Evolutionary conservation across 2,888 invertebrate genomes (phyloP), one percentile per base, ranked within the genome.

Genomic region (Drosophila emarginata): DNA sequence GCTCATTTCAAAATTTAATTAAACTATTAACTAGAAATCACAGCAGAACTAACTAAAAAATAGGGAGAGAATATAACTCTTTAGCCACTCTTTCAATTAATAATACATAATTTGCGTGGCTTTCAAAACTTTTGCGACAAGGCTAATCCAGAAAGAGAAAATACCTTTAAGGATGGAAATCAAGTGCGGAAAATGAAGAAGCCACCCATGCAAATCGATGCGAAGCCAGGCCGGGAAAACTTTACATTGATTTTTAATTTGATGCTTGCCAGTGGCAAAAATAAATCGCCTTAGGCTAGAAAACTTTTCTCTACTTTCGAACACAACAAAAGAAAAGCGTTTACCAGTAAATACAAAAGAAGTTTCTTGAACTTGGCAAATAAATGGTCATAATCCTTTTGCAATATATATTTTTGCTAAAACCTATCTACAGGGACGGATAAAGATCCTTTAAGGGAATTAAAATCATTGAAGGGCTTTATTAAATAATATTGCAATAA

Each of bases 211-310:
- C 45, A 37, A 59, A 57, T 59, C 54, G 58, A 61, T 32, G 9
- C 15, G 18, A 15, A 71, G 61, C 56, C 64, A 52, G 45, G 66
- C 50, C 62, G 21, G 21, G 61, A 67, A 87, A 87, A 77, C 84
- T 87, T 84, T 74, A 32, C 82, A 87, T 82, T 87, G 88, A 85
- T 85, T 87, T 45, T 84, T 69, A 79, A 82, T 87, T 85, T 77
- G 45, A 79, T 77, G 9, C 83, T 79, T 75, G 77, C 71, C 53
- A 32, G 6, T 32, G 18, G 72, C 58, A 40, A 57, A 52, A 67
- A 57, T 71, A 79, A 88, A 88, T 83, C 84, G 84, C 79, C 88
- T 84, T 84, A 86, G 76, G 78, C 45, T 37, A 59, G 11, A 67
- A 78, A 78, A 79, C 76, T 78, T 76, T 58, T 40, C 66, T 54